These are phyloP conservation scores for Anabas testudineus DNA, from an alignment of 2,797 vertebrate genomes.

Conservation along the genomic window DNA sequence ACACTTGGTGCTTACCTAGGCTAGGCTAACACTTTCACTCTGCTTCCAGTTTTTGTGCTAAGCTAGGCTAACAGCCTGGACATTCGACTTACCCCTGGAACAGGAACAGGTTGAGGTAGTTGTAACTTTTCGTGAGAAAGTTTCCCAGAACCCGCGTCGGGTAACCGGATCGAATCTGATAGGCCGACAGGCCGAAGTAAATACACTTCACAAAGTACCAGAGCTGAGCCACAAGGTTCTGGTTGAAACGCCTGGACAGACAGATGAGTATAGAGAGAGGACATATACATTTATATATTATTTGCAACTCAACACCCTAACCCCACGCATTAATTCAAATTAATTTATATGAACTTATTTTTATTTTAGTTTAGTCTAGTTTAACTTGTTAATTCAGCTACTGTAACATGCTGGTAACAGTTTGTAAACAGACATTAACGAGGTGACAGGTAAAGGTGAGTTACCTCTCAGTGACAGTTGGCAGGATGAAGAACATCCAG, in stretches of 20 bases:
- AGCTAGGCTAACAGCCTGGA: not conserved
- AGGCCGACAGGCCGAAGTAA: slow-evolving; percentile 92
- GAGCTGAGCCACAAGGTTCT: slow-evolving; percentile 92
- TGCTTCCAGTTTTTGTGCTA: not conserved
- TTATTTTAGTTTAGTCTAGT: not conserved
- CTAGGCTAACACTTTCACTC: not conserved
- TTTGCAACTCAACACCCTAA: too few relatives aligned
- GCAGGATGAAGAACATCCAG: slow-evolving; percentile 99
- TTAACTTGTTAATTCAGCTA: not conserved
- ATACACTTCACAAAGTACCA: slow-evolving; percentile 97
- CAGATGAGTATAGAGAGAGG: not conserved
- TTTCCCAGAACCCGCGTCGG: slow-evolving; percentile 94
- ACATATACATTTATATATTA: too few relatives aligned
- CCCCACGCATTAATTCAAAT: not conserved
- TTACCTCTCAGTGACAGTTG: slow-evolving; percentile 94
- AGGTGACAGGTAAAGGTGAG: not conserved
- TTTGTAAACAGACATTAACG: not conserved
- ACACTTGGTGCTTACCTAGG: not conserved
- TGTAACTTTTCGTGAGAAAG: slow-evolving; percentile 96
- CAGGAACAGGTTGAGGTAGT: slow-evolving; percentile 96
- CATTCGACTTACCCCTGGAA: slow-evolving; percentile 89
- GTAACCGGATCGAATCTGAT: slow-evolving; percentile 95
- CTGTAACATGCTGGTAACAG: not conserved
- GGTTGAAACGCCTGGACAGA: slow-evolving; percentile 88
- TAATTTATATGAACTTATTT: too few relatives aligned